Evolutionary conservation across 2,113 vertebrate genomes (phyloP).

Genomic region (Atlantisia rogersi): DNA sequence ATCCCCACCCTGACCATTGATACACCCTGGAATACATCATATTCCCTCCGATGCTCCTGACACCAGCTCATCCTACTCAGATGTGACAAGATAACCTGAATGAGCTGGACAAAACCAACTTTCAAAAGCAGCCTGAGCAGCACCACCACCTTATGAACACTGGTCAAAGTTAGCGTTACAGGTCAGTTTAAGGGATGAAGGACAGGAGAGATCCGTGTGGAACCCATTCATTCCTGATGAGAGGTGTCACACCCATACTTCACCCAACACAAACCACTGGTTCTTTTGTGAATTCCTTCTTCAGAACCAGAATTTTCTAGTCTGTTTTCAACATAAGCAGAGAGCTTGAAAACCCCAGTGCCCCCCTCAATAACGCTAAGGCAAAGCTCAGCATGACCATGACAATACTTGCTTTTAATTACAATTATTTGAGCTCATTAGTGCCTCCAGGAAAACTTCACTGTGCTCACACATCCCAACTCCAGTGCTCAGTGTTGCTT

Average conservation of each 20-base stretch:
- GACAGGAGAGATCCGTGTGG: slow-evolving; percentile 23
- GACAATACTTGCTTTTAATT: neutral
- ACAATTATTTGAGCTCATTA: neutral
- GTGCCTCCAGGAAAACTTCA: neutral
- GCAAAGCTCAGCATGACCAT: neutral
- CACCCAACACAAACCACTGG: neutral
- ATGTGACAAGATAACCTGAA: neutral
- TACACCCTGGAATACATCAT: neutral
- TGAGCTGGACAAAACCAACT: slow-evolving; percentile 20
- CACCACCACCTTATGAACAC: neutral
- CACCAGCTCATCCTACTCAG: neutral
- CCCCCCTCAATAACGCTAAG: neutral
- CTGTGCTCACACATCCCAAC: neutral
- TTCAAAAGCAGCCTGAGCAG: slow-evolving; percentile 38
- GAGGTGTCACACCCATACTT: neutral
- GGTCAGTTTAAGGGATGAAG: slow-evolving; percentile 27
- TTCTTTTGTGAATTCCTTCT: neutral
- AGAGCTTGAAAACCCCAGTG: neutral
- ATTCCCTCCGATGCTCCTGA: neutral
- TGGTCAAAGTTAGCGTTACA: slow-evolving; percentile 6
- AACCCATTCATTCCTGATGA: neutral
- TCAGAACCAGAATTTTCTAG: neutral
- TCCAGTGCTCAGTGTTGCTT: neutral
- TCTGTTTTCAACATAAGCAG: neutral
- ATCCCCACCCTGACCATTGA: neutral